Percentiles rank a stretch among this genome's conserved stretches.
phyloP scores from a whole-genome alignment of 2,113 vertebrate genomes.

The Furnarius figulus region DNA sequence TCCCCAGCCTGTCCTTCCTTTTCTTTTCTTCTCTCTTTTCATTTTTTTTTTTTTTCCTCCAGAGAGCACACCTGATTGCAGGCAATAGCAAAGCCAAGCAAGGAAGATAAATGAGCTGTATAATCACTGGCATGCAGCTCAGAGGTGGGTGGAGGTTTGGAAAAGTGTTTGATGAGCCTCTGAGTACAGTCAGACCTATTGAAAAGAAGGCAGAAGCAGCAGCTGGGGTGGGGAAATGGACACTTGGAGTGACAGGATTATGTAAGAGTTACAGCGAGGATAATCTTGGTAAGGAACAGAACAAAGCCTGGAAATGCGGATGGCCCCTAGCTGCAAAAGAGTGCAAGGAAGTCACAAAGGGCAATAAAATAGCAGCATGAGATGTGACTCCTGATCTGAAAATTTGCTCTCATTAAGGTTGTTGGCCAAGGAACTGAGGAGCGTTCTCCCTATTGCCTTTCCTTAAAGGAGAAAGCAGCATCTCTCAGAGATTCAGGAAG shows the following conservation, averaged over 20 bases:
- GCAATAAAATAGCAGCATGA: background rate
- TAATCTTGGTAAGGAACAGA: background rate
- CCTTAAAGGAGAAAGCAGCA: background rate
- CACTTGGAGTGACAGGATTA: background rate
- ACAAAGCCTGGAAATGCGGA: background rate
- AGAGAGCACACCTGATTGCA: background rate
- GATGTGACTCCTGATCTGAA: background rate
- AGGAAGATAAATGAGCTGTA: background rate
- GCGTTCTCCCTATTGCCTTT: background rate
- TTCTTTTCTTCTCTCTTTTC: background rate
- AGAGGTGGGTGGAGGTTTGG: slow-evolving; percentile 25
- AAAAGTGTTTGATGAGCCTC: background rate
- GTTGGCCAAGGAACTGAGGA: background rate
- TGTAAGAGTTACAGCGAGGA: background rate
- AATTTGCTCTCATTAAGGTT: background rate
- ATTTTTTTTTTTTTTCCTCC: background rate
- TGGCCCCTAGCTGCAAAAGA: background rate
- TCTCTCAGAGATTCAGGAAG: background rate
- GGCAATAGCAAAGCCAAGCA: background rate
- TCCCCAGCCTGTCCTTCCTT: background rate
- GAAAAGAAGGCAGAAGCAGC: background rate
- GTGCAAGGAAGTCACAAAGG: background rate
- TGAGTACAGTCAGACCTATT: background rate
- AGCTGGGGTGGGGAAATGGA: background rate
- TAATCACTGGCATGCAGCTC: background rate